phyloP scores from a whole-genome alignment of 35 echinoderm and acorn worm genomes.

The Strongylocentrotus purpuratus region DNA sequence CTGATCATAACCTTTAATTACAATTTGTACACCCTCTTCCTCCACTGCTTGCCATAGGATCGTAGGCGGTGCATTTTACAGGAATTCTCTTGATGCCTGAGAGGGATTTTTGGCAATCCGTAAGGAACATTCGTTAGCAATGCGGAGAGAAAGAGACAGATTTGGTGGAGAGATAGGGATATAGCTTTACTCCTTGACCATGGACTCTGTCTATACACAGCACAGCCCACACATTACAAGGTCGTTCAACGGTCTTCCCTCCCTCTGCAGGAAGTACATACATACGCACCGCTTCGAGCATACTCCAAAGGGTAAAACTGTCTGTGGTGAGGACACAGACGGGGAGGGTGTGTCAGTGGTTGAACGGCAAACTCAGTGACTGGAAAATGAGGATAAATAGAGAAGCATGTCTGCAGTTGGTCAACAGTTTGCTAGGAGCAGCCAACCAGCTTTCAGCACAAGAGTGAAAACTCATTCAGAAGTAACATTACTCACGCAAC shows the following conservation, averaged over 20 bases:
- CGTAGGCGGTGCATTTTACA: neutral
- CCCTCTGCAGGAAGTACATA: neutral
- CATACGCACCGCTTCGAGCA: neutral
- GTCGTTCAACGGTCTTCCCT: neutral
- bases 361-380: neutral
- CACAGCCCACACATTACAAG: neutral
- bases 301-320: neutral
- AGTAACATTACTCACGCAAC: neutral
- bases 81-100: neutral
- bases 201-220: neutral
- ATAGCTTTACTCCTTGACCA: constrained; percentile 1
- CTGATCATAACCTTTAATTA: neutral
- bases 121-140: neutral
- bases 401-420: constrained; percentile 1
- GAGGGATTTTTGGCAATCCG: neutral
- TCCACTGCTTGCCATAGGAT: neutral
- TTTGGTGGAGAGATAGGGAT: constrained; percentile 9
- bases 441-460: constrained; percentile 19
- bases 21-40: neutral
- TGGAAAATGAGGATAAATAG: constrained; percentile 35
- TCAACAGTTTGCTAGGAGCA: constrained; percentile 35
- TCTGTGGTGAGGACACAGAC: neutral
- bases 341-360: neutral
- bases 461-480: constrained; percentile 6
- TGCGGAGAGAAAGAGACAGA: neutral